A percentile compares a stretch with the other conserved stretches of the same genome.
Evolutionary conservation across 2,888 invertebrate species (phyloP).

Genomic region (Lepetodrilus schrolli): DNA sequence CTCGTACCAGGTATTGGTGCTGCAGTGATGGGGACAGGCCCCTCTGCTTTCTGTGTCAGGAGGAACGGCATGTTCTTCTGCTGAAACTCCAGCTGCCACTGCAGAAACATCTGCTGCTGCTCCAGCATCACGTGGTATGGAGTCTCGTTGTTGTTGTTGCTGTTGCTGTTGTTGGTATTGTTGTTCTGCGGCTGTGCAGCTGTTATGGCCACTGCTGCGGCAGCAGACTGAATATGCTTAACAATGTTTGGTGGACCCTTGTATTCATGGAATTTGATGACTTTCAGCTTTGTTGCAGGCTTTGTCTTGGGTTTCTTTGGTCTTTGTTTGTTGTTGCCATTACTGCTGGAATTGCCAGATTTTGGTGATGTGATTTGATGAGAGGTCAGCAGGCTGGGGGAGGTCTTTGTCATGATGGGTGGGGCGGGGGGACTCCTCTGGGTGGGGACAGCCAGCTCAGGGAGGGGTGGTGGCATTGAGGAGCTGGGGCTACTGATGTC

Average conservation of each 20-base stretch:
- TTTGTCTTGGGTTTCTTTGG: slow-evolving; percentile 87
- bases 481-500: slow-evolving; percentile 64
- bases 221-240: slow-evolving; percentile 76
- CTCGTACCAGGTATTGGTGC: slow-evolving; percentile 6
- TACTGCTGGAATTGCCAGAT: slow-evolving; percentile 37
- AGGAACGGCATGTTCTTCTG: slow-evolving; percentile 79
- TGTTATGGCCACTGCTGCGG: slow-evolving; percentile 29
- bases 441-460: slow-evolving; percentile 44
- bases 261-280: slow-evolving; percentile 97
- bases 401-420: slow-evolving; percentile 16
- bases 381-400: slow-evolving; percentile 32
- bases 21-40: slow-evolving; percentile 27
- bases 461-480: slow-evolving; percentile 57
- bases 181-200: slow-evolving; percentile 29
- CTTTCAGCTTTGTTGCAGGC: slow-evolving; percentile 84
- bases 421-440: slow-evolving; percentile 32
- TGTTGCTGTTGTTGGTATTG: slow-evolving; percentile 31
- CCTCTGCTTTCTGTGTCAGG: slow-evolving; percentile 44
- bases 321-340: slow-evolving; percentile 53
- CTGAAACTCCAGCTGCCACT: slow-evolving; percentile 88
- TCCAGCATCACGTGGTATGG: slow-evolving; percentile 80
- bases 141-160: slow-evolving; percentile 47
- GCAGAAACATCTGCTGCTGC: slow-evolving; percentile 94
- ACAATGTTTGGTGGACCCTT: slow-evolving; percentile 87
- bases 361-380: slow-evolving; percentile 26